These are phyloP conservation scores for Turritopsis rubra DNA, from an alignment of 30 jellyfish, hydroid and myxozoan genomes.

Conservation along the genomic window DNA sequence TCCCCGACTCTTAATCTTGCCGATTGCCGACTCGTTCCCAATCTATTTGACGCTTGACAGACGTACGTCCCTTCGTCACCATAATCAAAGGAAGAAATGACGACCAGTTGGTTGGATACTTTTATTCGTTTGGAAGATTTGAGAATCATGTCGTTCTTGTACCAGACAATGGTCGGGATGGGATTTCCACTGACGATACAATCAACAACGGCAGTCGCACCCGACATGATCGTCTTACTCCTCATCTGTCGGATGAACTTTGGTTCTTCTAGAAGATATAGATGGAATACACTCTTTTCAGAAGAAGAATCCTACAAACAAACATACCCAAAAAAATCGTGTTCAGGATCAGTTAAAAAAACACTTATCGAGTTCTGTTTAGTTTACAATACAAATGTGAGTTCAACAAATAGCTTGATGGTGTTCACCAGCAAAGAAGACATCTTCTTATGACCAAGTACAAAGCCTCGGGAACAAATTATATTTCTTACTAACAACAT, in stretches of 20 bases:
- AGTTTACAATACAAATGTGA: too few relatives aligned
- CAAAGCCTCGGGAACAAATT: too few relatives aligned
- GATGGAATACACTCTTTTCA: neutral
- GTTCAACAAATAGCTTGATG: too few relatives aligned
- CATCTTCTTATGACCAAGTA: too few relatives aligned
- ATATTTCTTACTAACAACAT: too few relatives aligned
- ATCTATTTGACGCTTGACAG: constrained; percentile 71
- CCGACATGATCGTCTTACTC: constrained; percentile 68
- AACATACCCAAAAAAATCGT: neutral
- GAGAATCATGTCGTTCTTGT: constrained; percentile 42
- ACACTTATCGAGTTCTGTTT: neutral
- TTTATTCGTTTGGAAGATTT: constrained; percentile 33
- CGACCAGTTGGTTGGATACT: constrained; percentile 68
- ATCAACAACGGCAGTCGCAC: constrained; percentile 86
- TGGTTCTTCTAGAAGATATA: constrained; percentile 47
- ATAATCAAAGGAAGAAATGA: constrained; percentile 42
- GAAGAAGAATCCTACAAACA: neutral
- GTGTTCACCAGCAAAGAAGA: too few relatives aligned
- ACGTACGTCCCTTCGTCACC: constrained; percentile 80
- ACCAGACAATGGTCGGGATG: constrained; percentile 81
- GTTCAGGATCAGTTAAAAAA: neutral
- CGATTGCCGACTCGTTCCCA: constrained; percentile 74
- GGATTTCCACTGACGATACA: constrained; percentile 98
- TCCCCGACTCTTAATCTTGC: constrained; percentile 69
- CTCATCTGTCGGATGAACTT: constrained; percentile 82